Evolutionary conservation across 2,113 vertebrate species (phyloP), one percentile per base, ranked within the genome.

Genomic region (Hippocampus comes): DNA sequence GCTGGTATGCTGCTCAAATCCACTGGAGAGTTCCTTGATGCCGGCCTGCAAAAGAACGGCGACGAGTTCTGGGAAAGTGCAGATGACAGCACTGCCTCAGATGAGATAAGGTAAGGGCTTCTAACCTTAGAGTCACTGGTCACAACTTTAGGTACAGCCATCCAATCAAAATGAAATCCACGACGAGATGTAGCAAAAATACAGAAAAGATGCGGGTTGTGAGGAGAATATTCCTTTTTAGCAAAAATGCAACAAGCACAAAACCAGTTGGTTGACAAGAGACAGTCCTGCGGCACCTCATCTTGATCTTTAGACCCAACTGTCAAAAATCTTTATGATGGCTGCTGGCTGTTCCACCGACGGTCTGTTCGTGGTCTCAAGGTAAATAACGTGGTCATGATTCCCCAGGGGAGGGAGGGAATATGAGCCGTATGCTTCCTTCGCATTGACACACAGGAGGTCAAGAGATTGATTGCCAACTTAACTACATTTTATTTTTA

Each of bases 1-100:
- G 96, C 96, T 65, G 96, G 97, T 59, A 96, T 97, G 95, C 90
- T 99, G 84, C 92, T 99, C 48, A 96, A 99, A 77, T 99, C 97
- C 67, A 99, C 97, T 2, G 97, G 97, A 51, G 94, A 95, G 51
- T 99, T 99, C 80, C 89, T 99, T 59, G 96, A 98, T 56, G 92
- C 89, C 0, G 96, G 96, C 66, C 87, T 98, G 10, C 94, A 95
- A 83, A 94, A 95, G 80, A 97, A 95, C 82, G 96, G 94, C 25
- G 94, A 96, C 63, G 95, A 96, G 71, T 95, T 97, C 76, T 96
- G 95, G 95, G 94, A 93, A 85, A 95, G 93, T 69, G 94, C 95
- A 0, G 96, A 99, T 57, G 96, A 98, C 74, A 95, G 93, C 85
- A 92, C 91, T 0, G 95, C 95, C 11, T 97, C 96, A 1, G 97